Evolutionary conservation across 2,797 vertebrate genomes (phyloP).

Genomic region (Sandelia bainsii): DNA sequence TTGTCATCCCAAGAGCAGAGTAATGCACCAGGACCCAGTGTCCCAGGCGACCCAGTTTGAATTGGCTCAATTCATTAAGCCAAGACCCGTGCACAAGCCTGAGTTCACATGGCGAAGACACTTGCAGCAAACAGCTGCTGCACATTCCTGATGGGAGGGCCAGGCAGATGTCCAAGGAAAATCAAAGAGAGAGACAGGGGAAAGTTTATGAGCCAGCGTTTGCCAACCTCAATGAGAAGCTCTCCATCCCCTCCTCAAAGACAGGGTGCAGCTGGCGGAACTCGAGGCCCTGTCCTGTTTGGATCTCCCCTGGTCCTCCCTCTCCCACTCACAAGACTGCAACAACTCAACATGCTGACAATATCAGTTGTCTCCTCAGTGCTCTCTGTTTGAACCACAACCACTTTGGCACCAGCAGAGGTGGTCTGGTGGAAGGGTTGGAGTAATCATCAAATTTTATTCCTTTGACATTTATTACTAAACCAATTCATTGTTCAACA

Average conservation of each 20-base stretch:
- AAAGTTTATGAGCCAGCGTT: constrained; percentile 96
- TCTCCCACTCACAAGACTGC: constrained; percentile 73
- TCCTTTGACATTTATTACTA: constrained; percentile 51
- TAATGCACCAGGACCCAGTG: constrained; percentile 80
- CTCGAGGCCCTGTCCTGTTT: constrained; percentile 87
- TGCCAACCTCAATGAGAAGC: constrained; percentile 95
- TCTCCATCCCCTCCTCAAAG: constrained; percentile 92
- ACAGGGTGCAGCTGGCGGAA: constrained; percentile 94
- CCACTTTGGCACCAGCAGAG: constrained; percentile 67
- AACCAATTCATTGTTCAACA: constrained; percentile 41
- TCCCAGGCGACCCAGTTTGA: constrained; percentile 87
- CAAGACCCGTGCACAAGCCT: constrained; percentile 84
- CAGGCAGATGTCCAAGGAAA: constrained; percentile 99
- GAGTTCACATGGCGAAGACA: constrained; percentile 90
- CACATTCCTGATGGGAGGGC: constrained; percentile 97
- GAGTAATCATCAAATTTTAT: constrained; percentile 56
- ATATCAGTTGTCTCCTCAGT: constrained; percentile 84
- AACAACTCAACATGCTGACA: constrained; percentile 81
- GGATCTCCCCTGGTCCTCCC: constrained; percentile 78
- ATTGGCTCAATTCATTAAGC: constrained; percentile 98
- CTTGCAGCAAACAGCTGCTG: constrained; percentile 97
- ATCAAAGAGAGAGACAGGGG: constrained; percentile 96
- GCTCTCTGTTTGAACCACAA: constrained; percentile 71
- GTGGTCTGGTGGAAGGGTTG: constrained; percentile 50
- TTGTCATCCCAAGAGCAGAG: constrained; percentile 83